phyloP scores from a whole-genome alignment of 2,797 vertebrate genomes.

The Paguma larvata region DNA sequence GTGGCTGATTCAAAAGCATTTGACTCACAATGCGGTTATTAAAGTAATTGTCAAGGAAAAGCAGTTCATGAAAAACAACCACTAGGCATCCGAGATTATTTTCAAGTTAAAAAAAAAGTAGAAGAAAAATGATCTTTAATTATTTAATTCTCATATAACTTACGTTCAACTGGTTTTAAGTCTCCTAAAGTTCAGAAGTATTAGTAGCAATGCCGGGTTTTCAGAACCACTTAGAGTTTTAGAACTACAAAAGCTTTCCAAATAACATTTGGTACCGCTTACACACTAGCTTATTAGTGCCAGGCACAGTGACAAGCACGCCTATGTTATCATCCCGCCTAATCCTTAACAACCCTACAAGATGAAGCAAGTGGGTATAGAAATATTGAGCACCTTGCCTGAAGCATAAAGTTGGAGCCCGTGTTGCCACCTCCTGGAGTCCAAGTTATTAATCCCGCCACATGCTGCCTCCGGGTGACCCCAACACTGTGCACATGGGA shows the following conservation, averaged over 20 bases:
- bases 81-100: constrained; percentile 9
- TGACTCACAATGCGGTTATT: constrained; percentile 23
- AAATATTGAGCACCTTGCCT: not conserved
- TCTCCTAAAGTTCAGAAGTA: constrained; percentile 28
- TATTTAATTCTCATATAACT: not conserved
- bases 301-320: not conserved
- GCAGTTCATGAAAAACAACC: constrained; percentile 64
- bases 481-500: not conserved
- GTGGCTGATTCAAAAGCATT: constrained; percentile 8
- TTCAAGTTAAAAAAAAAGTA: not conserved
- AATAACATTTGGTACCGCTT: not conserved
- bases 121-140: not conserved
- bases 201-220: not conserved
- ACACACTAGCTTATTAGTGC: not conserved
- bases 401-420: not conserved
- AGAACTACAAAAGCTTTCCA: not conserved
- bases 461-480: not conserved
- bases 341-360: not conserved
- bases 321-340: not conserved
- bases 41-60: constrained; percentile 12
- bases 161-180: constrained; percentile 11
- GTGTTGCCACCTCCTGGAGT: not conserved
- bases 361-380: not conserved
- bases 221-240: not conserved
- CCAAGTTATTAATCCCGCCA: not conserved